phyloP scores from a whole-genome alignment of 1,140 invertebrate species.

The Arctopsyche grandis region DNA sequence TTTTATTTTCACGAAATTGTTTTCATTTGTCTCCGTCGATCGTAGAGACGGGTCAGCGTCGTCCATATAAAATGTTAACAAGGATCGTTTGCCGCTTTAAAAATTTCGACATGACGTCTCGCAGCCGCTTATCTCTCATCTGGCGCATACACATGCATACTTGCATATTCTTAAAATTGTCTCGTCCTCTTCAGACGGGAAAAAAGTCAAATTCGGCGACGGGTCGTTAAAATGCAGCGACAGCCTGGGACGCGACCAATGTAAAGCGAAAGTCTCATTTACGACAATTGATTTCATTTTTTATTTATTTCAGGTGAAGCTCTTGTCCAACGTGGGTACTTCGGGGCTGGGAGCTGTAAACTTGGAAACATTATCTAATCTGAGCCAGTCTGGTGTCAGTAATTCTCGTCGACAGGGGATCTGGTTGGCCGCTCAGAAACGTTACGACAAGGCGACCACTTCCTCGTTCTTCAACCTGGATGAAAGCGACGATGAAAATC shows the following conservation, averaged over 20 bases:
- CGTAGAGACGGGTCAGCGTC: too few relatives aligned
- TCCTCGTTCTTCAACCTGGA: slow-evolving; percentile 60
- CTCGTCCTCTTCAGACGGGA: too few relatives aligned
- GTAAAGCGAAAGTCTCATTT: neutral
- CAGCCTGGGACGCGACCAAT: neutral
- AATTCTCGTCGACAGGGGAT: slow-evolving; percentile 55
- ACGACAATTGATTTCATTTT: neutral
- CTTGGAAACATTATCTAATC: slow-evolving; percentile 6
- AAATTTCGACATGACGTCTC: too few relatives aligned
- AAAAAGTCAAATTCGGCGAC: neutral
- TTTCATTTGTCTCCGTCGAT: too few relatives aligned
- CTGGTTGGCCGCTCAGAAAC: slow-evolving; percentile 59
- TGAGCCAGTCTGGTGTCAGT: slow-evolving; percentile 46
- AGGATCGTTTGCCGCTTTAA: too few relatives aligned
- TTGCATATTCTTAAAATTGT: too few relatives aligned
- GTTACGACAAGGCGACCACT: slow-evolving; percentile 57
- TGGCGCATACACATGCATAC: too few relatives aligned
- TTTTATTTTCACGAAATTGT: too few relatives aligned
- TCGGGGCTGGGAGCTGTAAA: slow-evolving; percentile 58
- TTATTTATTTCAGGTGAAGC: slow-evolving; percentile 57
- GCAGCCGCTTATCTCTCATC: too few relatives aligned
- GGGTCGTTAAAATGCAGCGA: neutral
- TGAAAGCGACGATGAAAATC: slow-evolving; percentile 56
- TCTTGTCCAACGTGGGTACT: slow-evolving; percentile 61
- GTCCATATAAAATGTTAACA: too few relatives aligned